Conservation (phyloP, 2,113 vertebrate genomes). For the Dicentrarchus labrax region DNA sequence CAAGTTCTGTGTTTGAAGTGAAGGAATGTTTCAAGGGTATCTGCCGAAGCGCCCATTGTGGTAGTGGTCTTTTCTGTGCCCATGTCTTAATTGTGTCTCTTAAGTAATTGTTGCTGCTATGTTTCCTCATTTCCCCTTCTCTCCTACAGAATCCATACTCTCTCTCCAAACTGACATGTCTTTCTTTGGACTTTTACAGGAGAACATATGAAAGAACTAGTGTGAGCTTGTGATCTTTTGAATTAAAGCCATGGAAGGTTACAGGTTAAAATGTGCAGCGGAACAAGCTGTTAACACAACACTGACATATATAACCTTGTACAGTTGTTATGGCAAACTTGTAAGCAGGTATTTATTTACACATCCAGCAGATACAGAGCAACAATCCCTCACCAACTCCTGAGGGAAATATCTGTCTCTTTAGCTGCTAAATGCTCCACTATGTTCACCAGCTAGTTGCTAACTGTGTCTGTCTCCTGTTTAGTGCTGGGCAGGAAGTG, state of each 20-base stretch:
- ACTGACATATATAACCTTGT: not conserved
- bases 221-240: not conserved
- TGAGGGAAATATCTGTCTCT: not conserved
- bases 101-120: constrained; percentile 53
- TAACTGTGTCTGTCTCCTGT: not conserved
- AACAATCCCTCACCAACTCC: not conserved
- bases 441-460: not conserved
- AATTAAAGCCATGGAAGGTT: not conserved
- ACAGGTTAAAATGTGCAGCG: not conserved
- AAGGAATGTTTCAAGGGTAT: constrained; percentile 80
- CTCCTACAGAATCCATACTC: constrained; percentile 35
- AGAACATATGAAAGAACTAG: not conserved
- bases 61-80: constrained; percentile 60
- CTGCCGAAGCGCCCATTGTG: constrained; percentile 66
- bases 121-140: constrained; percentile 33
- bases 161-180: not conserved
- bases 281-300: not conserved
- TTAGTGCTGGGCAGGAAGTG: not conserved
- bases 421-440: not conserved
- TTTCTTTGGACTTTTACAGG: not conserved
- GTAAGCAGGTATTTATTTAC: not conserved
- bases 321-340: not conserved
- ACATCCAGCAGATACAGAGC: not conserved
- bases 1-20: constrained; percentile 78
- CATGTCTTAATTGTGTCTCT: constrained; percentile 74